Base-by-base conservation (phyloP, 2,888 invertebrate genomes). In the Drosophila nr. perissopoda region DNA sequence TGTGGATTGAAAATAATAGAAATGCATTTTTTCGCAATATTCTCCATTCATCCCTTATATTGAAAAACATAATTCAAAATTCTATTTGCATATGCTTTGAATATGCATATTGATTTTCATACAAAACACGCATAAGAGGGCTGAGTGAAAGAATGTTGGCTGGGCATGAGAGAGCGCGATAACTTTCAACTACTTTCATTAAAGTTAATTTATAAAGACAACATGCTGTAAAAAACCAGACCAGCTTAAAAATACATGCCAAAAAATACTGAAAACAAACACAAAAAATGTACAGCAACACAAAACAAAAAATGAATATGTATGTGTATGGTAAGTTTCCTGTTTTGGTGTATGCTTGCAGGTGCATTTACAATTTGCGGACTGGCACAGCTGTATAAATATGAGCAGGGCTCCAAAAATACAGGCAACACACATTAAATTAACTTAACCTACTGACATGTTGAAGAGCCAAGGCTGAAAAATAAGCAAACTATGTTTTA, bases 41-140 rank as follows among this genome's bases (percentile, higher is more conserved):
- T 42, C 57, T 42, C 1, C 29, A 11, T 2, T 10, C n/a, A n/a
- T 16, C 11, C 34, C 25, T 16, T 2, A 7, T 36, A 25, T 36
- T 51, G 27, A 51, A 53, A 33, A 67, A 58, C 60, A 86, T 83
- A 81, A 86, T 77, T 83, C 82, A 83, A 59, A 83, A 73, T 76
- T 69, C 70, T 56, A 76, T 80, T 76, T 68, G 68, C 86, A 78
- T 83, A 63, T 71, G 81, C 76, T 81, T 88, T 86, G 79, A 88
- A 88, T 88, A 84, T 88, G 72, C 82, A 88, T 80, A 85, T 88
- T 87, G 84, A 88, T 88, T 88, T 85, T 73, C 64, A 77, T 60
- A 62, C 56, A 38, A 51, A 58, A 63, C 49, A 42, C 58, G 65
- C 48, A 78, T 33, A 61, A 38, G 34, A 1, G 2, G 4, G 1